phyloP scores from a whole-genome alignment of 2,797 vertebrate genomes.

The Ctenopoma kingsleyae region DNA sequence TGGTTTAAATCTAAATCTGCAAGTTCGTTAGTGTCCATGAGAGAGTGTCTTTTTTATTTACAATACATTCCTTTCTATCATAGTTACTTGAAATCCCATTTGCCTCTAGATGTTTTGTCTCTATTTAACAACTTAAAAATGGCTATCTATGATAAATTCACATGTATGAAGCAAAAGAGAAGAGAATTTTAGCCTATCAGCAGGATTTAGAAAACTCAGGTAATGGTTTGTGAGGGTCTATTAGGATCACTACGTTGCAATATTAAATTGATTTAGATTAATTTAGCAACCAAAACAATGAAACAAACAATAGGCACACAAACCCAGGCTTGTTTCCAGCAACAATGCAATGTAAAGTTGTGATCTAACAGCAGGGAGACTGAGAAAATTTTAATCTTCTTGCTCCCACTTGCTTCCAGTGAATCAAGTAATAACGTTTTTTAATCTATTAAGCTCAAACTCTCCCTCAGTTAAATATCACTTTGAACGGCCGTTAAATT shows the following conservation, averaged over 20 bases:
- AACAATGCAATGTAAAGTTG: not conserved
- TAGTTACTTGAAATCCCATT: not conserved
- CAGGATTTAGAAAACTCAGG: not conserved
- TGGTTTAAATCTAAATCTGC: not conserved
- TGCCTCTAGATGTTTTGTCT: not conserved
- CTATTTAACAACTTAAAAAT: not conserved
- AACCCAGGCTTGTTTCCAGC: not conserved
- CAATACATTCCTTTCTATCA: too few species aligned
- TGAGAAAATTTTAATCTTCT: not conserved
- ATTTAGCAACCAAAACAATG: not conserved
- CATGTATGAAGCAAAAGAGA: not conserved
- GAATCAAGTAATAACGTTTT: too few species aligned
- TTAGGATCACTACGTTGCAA: not conserved
- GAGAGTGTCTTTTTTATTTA: conserved; percentile 3
- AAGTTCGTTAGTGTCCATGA: conserved; percentile 35
- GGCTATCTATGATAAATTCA: not conserved
- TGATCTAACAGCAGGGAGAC: not conserved
- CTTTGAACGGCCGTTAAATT: not conserved
- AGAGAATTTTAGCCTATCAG: not conserved
- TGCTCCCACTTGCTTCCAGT: too few species aligned
- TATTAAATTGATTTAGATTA: not conserved
- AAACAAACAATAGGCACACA: not conserved
- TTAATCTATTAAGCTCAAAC: not conserved
- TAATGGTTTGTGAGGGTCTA: not conserved
- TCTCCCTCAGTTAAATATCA: not conserved